Base-by-base conservation (phyloP, 1,140 invertebrate genomes). In the Mya arenaria region DNA sequence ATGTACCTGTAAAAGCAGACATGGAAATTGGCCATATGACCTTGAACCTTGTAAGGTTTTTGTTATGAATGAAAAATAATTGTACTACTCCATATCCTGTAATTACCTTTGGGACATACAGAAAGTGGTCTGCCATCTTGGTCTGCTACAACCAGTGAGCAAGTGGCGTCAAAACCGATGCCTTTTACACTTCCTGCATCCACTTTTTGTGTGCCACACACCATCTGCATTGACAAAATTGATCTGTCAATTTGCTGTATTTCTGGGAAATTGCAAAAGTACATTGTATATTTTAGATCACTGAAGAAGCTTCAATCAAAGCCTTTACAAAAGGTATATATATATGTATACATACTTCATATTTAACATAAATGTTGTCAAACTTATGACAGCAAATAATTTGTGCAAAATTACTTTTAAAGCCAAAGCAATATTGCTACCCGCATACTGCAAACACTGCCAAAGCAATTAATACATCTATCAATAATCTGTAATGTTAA, bases 101-200 rank as follows among this genome's bases (percentile, higher is more conserved):
- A 83, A 72, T 56, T 94, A 94, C 96, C 96, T 87, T 95, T 94
- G 58, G 94, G 94, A 93, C 95, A 97, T 0, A 98, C 94, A 25
- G 96, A 95, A 8, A 98, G 87, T 4, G 97, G 96, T 60, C 95
- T 92, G 28, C 94, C 95, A 84, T 95, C 92, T 86, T 94, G 92
- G 87, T 96, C 97, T 25, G 99, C 84, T 28, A 95, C 96, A 6
- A 98, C 98, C 55, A 99, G 91, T 17, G 98, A 99, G 91, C 98
- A 99, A 41, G 98, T 99, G 23, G 98, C 98, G 95, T 98, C 97
- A 94, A 99, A 99, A 0, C 97, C 97, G 88, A 99, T 96, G 56
- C 92, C 97, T 93, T 95, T 95, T 15, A 98, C 94, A 84, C 92
- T 87, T 60, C 94, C 88, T 62, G 94, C 92, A 60, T 94, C 88